Conservation (phyloP, 2,888 invertebrate species). For the Callosobruchus maculatus region DNA sequence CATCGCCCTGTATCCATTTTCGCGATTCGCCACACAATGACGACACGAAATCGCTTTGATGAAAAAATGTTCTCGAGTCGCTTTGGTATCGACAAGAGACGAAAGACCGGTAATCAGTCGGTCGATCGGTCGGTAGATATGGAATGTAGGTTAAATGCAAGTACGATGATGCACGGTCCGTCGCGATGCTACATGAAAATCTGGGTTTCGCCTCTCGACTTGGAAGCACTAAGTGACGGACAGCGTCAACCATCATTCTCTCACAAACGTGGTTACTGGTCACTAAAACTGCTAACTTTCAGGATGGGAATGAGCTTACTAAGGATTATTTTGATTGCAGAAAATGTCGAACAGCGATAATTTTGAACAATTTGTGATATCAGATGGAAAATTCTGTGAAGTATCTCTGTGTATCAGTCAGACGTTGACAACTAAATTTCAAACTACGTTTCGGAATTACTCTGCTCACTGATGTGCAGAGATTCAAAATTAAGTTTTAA, state of each 20-base stretch:
- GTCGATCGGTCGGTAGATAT: not conserved
- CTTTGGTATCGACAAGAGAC: not conserved
- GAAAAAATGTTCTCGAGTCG: not conserved
- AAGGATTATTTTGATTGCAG: no score
- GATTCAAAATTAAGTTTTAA: no score
- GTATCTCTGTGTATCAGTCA: no score
- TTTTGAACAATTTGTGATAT: no score
- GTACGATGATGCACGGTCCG: not conserved
- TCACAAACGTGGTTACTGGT: not conserved
- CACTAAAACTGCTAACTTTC: no score
- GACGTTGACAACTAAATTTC: no score
- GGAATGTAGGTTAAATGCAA: not conserved
- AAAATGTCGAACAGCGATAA: no score
- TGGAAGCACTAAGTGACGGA: not conserved
- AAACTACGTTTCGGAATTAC: no score
- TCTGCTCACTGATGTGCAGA: no score
- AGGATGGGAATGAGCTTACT: no score
- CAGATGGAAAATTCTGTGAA: no score
- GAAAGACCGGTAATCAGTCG: not conserved
- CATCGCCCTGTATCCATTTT: not conserved
- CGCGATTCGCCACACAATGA: not conserved
- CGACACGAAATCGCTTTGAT: not conserved
- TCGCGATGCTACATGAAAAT: not conserved
- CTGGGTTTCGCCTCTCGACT: not conserved
- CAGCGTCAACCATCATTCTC: not conserved